Evolutionary conservation across 2,113 vertebrate genomes (phyloP).

Genomic region (Callorhinus ursinus): DNA sequence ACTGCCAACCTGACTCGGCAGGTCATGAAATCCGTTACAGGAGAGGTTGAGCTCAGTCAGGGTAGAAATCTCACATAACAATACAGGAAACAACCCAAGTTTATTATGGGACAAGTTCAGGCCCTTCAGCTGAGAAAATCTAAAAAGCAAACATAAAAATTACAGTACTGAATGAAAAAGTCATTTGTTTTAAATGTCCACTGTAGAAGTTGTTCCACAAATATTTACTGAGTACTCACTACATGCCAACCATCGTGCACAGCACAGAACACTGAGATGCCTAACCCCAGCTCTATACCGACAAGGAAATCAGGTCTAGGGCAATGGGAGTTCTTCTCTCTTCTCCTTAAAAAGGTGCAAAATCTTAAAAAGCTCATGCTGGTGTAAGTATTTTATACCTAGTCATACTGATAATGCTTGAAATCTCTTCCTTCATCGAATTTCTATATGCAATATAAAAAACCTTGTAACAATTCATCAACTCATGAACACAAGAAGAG

Average conservation of each 20-base stretch:
- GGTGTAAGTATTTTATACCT: neutral
- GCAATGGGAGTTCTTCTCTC: neutral
- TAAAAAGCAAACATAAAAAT: slow-evolving; percentile 80
- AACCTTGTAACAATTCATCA: slow-evolving; percentile 30
- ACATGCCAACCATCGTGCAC: neutral
- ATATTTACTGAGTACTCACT: neutral
- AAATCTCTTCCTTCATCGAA: slow-evolving; percentile 58
- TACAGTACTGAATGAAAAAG: neutral
- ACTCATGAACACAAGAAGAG: slow-evolving; percentile 1
- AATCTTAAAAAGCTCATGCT: neutral
- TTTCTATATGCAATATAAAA: slow-evolving; percentile 33
- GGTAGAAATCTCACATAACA: slow-evolving; percentile 93
- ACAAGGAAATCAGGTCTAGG: neutral
- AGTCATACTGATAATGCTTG: slow-evolving; percentile 16
- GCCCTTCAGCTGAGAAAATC: slow-evolving; percentile 96
- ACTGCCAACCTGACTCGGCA: slow-evolving; percentile 91
- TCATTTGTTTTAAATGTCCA: slow-evolving; percentile 25
- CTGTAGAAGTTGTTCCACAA: slow-evolving; percentile 9
- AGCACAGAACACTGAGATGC: neutral
- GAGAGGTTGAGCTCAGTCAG: slow-evolving; percentile 95
- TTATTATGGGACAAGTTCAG: slow-evolving; percentile 97
- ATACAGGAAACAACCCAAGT: slow-evolving; percentile 93
- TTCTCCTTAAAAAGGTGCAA: neutral
- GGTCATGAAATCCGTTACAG: slow-evolving; percentile 91
- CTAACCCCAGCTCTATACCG: neutral